phyloP scores from a whole-genome alignment of 2,797 vertebrate species.

The Eulemur mongoz region DNA sequence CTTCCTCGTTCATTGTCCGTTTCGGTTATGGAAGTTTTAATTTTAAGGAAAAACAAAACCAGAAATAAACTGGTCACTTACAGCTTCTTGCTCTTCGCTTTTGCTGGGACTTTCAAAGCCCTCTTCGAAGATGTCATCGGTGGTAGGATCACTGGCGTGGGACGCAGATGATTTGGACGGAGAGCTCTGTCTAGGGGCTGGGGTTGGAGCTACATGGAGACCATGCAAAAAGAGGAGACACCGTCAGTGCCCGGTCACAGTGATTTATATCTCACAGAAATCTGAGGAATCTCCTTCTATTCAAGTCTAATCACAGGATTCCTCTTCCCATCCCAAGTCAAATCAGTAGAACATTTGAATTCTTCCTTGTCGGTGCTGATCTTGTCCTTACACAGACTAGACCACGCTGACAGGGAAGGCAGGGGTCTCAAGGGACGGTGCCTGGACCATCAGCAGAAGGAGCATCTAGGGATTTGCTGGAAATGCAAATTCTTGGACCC shows the following conservation, averaged over 20 bases:
- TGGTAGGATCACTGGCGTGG: constrained; percentile 92
- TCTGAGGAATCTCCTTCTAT: neutral
- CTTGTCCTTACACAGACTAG: neutral
- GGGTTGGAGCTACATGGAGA: constrained; percentile 92
- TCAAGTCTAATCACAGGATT: neutral
- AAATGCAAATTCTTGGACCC: neutral
- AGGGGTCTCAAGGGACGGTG: neutral
- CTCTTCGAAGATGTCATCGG: constrained; percentile 96
- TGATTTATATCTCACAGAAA: neutral
- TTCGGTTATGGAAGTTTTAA: neutral
- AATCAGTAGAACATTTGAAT: neutral
- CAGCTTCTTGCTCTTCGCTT: constrained; percentile 95
- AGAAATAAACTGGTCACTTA: constrained; percentile 86
- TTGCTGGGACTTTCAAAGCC: constrained; percentile 97
- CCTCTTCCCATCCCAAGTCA: neutral
- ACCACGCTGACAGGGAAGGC: rapidly evolving
- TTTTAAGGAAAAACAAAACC: neutral
- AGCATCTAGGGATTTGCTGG: neutral
- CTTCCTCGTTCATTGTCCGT: neutral
- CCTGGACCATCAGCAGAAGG: neutral
- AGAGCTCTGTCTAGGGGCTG: constrained; percentile 95
- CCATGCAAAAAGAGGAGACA: neutral
- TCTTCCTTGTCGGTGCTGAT: neutral
- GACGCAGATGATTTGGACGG: constrained; percentile 97
- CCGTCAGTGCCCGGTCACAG: neutral